Base-by-base conservation (phyloP, 53 echinoderm and acorn worm genomes). In the Actinopyga echinites region DNA sequence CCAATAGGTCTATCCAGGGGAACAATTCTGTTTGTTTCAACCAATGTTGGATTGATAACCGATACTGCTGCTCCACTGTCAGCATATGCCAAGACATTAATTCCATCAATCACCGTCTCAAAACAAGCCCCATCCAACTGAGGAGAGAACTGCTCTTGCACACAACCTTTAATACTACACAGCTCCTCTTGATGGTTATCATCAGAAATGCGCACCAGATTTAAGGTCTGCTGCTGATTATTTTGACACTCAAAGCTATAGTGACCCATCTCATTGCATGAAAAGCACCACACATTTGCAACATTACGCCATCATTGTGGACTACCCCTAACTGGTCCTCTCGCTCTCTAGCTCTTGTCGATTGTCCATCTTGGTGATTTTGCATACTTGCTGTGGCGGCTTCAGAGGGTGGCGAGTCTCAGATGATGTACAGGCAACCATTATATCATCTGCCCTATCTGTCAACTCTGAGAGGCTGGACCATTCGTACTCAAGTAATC, bases 391-490 rank as follows among this genome's bases (percentile, higher is more conserved):
- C n/a, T n/a, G n/a, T n/a, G n/a, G n/a, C n/a, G n/a, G n/a, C n/a
- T n/a, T n/a, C n/a, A n/a, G n/a, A n/a, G n/a, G n/a, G n/a, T n/a
- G n/a, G 40, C 40, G 5, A 40, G 10, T 8, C 10, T 40, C 10
- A 40, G 40, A 79, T 10, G 79, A 30, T 32, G 60, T 33, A 15
- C 59, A 32, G n/a, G 79, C 79, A 4, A 79, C 57, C 58, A 57
- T 58, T 22, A 79, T 79, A 30, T 79, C 57, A 32, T 79, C 79
- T 12, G 79, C 79, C n/a, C 2, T 5, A 17, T 74, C 74, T 30
- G 78, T 77, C 8, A 79, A 17, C 10, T 79, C 79, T 13, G n/a
- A 55, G 6, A 79, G 32, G 12, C 15, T 17, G 30, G 56, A 17
- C 57, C 56, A 79, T 29, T 32, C 56, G 15, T 79, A 30, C 57